Conservation (phyloP, 2,113 vertebrate genomes). For the Haemorhous mexicanus region DNA sequence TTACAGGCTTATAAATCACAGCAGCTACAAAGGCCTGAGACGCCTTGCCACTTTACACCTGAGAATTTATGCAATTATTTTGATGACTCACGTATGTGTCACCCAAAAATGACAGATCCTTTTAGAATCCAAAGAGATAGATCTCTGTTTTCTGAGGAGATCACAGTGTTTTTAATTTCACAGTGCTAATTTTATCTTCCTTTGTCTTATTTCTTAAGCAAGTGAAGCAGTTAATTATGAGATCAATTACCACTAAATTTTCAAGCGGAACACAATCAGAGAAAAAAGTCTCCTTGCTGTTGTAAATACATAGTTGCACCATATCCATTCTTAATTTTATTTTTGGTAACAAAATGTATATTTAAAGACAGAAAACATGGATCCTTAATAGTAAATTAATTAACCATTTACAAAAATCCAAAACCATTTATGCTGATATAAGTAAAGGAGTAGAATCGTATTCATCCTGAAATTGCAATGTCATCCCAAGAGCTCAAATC, state of each 20-base stretch:
- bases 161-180: not conserved
- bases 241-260: not conserved
- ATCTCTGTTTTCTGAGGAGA: not conserved
- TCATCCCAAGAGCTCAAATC: not conserved
- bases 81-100: not conserved
- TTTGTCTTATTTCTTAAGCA: slow-evolving; percentile 4
- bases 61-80: not conserved
- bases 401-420: not conserved
- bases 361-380: not conserved
- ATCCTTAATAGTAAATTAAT: not conserved
- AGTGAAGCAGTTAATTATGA: not conserved
- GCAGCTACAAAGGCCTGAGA: not conserved
- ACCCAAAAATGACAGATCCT: not conserved
- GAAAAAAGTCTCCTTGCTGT: not conserved
- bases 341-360: not conserved
- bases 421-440: not conserved
- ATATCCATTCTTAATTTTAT: not conserved
- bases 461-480: not conserved
- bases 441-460: not conserved
- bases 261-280: not conserved
- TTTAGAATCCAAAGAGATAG: not conserved
- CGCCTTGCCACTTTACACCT: not conserved
- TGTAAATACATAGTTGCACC: not conserved
- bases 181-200: not conserved
- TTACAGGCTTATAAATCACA: not conserved